Conservation (phyloP, 2,113 vertebrate species). For the Polypterus bichir region DNA sequence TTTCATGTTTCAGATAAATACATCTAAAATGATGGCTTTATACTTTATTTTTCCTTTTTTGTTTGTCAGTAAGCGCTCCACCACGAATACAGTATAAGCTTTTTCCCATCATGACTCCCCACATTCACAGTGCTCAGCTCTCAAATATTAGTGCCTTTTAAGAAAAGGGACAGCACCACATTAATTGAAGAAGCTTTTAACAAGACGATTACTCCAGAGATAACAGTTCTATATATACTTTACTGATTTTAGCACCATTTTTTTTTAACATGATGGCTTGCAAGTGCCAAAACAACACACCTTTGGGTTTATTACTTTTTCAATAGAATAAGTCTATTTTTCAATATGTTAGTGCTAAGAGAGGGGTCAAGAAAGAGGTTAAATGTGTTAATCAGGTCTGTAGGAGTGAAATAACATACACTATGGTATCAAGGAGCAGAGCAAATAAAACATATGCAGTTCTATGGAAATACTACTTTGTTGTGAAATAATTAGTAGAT, state of each 20-base stretch:
- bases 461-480: too few species aligned
- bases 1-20: too few species aligned
- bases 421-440: neutral
- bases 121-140: neutral
- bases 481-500: too few species aligned
- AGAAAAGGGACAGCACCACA: neutral
- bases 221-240: slow-evolving; percentile 50
- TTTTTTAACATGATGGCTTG: slow-evolving; percentile 61
- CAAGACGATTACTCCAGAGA: slow-evolving; percentile 70
- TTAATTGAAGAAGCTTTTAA: slow-evolving; percentile 54
- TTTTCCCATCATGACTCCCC: too few species aligned
- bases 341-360: slow-evolving; percentile 6
- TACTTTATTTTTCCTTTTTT: too few species aligned
- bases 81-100: too few species aligned
- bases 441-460: neutral
- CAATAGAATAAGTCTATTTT: slow-evolving; percentile 46
- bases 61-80: too few species aligned
- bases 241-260: slow-evolving; percentile 77
- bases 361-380: neutral
- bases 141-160: neutral
- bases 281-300: slow-evolving; percentile 89
- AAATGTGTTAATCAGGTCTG: too few species aligned
- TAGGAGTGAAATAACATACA: too few species aligned
- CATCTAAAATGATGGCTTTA: too few species aligned
- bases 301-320: slow-evolving; percentile 75